phyloP scores from a whole-genome alignment of 2,888 invertebrate genomes.

The Achlya flavicornis region DNA sequence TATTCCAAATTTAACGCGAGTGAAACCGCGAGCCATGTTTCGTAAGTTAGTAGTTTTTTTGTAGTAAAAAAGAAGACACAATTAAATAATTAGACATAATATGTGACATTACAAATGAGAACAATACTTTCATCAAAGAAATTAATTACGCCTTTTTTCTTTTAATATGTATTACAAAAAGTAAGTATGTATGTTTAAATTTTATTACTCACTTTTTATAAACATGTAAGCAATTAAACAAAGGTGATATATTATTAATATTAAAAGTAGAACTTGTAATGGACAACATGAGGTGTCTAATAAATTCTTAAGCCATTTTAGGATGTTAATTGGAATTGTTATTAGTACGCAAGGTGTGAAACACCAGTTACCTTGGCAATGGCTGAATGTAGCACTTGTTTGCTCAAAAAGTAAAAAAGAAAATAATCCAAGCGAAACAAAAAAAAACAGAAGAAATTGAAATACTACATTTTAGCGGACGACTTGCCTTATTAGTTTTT shows the following conservation, averaged over 20 bases:
- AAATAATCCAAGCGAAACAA: constrained; percentile 22
- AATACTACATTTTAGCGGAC: constrained; percentile 17
- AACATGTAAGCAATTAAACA: constrained; percentile 12
- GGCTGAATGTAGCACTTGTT: constrained; percentile 30
- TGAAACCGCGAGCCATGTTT: too few relatives aligned
- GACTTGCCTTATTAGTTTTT: constrained; percentile 25
- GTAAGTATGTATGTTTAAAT: too few relatives aligned
- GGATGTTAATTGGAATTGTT: constrained; percentile 58
- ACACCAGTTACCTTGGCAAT: constrained; percentile 36
- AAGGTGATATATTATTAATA: neutral
- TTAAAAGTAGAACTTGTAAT: constrained; percentile 8
- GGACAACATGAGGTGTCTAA: constrained; percentile 39
- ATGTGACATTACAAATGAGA: too few relatives aligned
- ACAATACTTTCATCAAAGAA: too few relatives aligned
- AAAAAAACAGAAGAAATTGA: constrained; percentile 21
- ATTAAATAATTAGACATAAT: too few relatives aligned
- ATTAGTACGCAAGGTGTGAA: constrained; percentile 69
- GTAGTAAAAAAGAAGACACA: too few relatives aligned
- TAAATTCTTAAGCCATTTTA: constrained; percentile 39
- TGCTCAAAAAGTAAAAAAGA: constrained; percentile 28
- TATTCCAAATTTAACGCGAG: too few relatives aligned
- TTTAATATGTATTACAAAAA: too few relatives aligned
- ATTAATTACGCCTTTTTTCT: too few relatives aligned
- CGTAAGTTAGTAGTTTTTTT: too few relatives aligned
- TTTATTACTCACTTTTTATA: neutral